Evolutionary conservation across 2,797 vertebrate genomes (phyloP).

Genomic region (Poecilia picta): DNA sequence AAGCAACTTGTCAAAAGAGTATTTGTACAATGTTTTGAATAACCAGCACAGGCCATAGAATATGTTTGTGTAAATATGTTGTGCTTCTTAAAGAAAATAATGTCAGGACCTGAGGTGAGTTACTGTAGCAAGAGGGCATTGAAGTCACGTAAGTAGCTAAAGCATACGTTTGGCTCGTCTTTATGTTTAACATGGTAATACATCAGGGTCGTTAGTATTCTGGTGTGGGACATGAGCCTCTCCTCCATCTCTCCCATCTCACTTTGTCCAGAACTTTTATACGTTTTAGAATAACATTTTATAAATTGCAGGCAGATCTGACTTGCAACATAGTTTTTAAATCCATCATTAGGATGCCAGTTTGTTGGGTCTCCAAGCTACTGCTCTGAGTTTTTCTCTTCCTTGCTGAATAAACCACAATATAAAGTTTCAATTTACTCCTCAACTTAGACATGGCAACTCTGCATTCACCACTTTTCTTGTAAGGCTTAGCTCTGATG

Average conservation of each 20-base stretch:
- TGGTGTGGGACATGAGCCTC: not conserved
- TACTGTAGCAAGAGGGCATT: conserved; percentile 31
- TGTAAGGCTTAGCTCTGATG: not conserved
- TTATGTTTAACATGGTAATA: conserved; percentile 15
- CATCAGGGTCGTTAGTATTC: not conserved
- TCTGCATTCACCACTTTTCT: not conserved
- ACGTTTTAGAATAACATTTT: not conserved
- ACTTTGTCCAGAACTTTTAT: not conserved
- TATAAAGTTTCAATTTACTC: not conserved
- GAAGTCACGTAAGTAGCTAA: conserved; percentile 25
- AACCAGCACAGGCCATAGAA: not conserved
- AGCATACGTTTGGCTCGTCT: conserved; percentile 7
- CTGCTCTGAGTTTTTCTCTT: not conserved
- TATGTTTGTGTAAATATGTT: conserved; percentile 17
- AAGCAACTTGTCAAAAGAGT: not conserved
- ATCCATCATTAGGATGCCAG: not conserved
- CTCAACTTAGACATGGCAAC: not conserved
- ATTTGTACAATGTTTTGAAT: not conserved
- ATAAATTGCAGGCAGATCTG: not conserved
- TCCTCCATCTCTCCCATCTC: not conserved
- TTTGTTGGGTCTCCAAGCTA: not conserved
- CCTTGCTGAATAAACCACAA: not conserved
- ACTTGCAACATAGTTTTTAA: not conserved
- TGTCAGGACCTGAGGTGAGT: conserved; percentile 54
- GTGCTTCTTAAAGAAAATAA: conserved; percentile 23